Base-by-base conservation (phyloP, 2,113 vertebrate genomes). In the Garra rufa region DNA sequence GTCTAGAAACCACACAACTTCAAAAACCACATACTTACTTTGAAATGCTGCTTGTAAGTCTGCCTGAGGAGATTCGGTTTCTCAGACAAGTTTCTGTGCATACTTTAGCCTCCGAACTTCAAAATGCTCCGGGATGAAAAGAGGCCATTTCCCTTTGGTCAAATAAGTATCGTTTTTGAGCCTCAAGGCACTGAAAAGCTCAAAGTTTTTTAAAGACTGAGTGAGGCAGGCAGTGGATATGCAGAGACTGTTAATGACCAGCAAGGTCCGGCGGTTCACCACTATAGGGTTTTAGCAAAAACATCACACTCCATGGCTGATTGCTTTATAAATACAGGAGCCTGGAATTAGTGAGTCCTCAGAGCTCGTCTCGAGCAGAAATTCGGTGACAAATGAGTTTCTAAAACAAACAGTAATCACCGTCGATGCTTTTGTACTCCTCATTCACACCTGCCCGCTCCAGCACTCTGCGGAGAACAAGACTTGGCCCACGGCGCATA, bases 301-400 rank as follows among this genome's bases (percentile, higher is more conserved):
- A 50, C 55, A 67, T 61, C 61, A 4, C 30, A 55, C 74, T 55
- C 13, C 24, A 26, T 24, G 41, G 55, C 28, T 81, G 57, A 63
- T 46, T 41, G 55, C 67, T 67, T 52, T 43, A 26, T 78, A 65
- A 70, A 75, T 24, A 67, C 17, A 4, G 48, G 14, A 17, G 73
- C 28, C 82, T 73, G 11, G 13, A 46, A 28, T 24, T 38, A 19
- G 19, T 78, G n/a, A 26, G 21, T 15, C 14, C 24, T 55, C 34
- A n/a, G 2, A n/a, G 24, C 34, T 67, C 9, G 13, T 24, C 6
- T 44, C 14, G 46, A 61, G 61, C 75, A 19, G 46, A 84, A 28
- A 57, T 83, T 34, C 8, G 3, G n/a, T 55, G 55, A 81, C 71
- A 55, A 84, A 81, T 81, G 46, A 43, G 50, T 50, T 76, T 86